Evolutionary conservation across 1,140 invertebrate species (phyloP).

Genomic region (Heliconius hermathena): DNA sequence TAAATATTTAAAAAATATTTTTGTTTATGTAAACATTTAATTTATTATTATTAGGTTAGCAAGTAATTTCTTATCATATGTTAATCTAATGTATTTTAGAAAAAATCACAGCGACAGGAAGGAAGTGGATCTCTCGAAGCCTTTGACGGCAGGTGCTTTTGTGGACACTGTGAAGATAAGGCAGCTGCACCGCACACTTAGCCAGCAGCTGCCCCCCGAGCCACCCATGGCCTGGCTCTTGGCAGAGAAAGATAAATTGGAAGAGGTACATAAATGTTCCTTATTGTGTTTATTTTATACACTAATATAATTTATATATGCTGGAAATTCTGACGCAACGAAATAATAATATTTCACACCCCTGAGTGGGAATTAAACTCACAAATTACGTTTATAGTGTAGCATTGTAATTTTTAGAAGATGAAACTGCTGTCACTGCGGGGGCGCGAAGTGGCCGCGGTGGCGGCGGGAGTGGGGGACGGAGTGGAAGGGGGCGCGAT

Average conservation of each 20-base stretch:
- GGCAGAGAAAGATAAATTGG: slow-evolving; percentile 67
- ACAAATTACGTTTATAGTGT: neutral
- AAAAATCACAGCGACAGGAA: slow-evolving; percentile 63
- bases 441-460: slow-evolving; percentile 45
- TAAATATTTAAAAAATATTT: too few relatives aligned
- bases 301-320: too few relatives aligned
- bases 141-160: slow-evolving; percentile 70
- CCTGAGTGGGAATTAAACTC: too few relatives aligned
- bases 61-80: too few relatives aligned
- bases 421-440: slow-evolving; percentile 48
- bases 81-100: slow-evolving; percentile 41
- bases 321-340: too few relatives aligned
- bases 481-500: neutral
- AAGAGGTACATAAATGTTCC: slow-evolving; percentile 47
- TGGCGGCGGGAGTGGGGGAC: slow-evolving; percentile 16
- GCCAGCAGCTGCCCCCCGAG: slow-evolving; percentile 65
- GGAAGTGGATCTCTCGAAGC: slow-evolving; percentile 66
- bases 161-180: slow-evolving; percentile 65
- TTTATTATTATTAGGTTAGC: too few relatives aligned
- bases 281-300: too few relatives aligned
- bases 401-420: slow-evolving; percentile 43
- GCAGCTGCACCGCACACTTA: slow-evolving; percentile 64
- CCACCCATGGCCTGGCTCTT: slow-evolving; percentile 68
- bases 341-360: too few relatives aligned
- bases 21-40: too few relatives aligned